Evolutionary conservation across 2,888 invertebrate species (phyloP), one percentile per base, ranked within the genome.

Genomic region (Heliconius sara): DNA sequence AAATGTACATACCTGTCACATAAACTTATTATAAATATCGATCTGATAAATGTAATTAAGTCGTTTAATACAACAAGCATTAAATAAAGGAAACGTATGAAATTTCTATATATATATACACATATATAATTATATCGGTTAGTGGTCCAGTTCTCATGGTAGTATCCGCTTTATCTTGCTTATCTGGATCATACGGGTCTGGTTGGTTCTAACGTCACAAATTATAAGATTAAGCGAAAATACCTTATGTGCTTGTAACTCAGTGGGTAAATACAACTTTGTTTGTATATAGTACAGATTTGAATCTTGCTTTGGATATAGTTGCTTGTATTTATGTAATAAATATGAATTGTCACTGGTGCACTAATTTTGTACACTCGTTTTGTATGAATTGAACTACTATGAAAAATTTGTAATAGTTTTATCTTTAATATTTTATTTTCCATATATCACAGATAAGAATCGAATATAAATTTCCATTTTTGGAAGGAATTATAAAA

Each of bases 81-180:
- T 73, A 60, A 72, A 34, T 60, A 7, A 73, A 60, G 57, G 57
- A 73, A 73, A 73, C 13, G 34, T 73, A 60, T 57, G 68, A 73
- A 77, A 79, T 81, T 77, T 70, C 78, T 73, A 70, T 57, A 66
- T 43, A 78, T 43, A 79, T 39, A 43, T 43, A 47, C 6, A 4
- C 47, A 67, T 47, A 66, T 66, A 60, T 73, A 74, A 85, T 85
- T 86, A 88, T 88, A 88, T 87, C 88, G 89, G 88, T 89, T 88
- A 88, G 88, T 89, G 91, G 88, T 90, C 91, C 86, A 92, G 90
- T 90, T 93, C 91, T 87, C 92, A 92, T 84, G 89, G 90, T 88
- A 87, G 88, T 89, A 89, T 87, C 84, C 84, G 86, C 89, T 90
- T 91, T 92, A 90, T 88, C 88, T 89, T 87, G 89, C 88, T 85